These are phyloP conservation scores for Crepidodera aurea DNA, from an alignment of 2,888 invertebrate genomes.

Conservation along the genomic window DNA sequence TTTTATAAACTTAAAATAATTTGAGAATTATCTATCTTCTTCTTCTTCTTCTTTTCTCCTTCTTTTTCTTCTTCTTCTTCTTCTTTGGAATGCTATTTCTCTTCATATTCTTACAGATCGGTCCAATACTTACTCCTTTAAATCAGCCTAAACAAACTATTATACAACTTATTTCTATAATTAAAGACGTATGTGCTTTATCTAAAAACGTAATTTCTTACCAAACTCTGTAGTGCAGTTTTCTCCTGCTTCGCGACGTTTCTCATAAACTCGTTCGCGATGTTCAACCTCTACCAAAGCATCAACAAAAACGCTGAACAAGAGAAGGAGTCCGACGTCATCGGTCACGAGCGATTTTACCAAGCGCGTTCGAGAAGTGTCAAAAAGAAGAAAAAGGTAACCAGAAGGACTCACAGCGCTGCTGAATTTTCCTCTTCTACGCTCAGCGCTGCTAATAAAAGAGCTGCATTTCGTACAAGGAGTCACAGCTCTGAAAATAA, in stretches of 20 bases:
- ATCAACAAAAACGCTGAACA: constrained; percentile 67
- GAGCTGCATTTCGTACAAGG: constrained; percentile 68
- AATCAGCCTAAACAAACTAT: too few relatives aligned
- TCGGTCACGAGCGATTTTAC: constrained; percentile 84
- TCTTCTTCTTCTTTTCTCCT: too few relatives aligned
- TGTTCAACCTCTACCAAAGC: constrained; percentile 81
- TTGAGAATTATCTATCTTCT: too few relatives aligned
- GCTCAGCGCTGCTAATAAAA: constrained; percentile 70
- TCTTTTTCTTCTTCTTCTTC: too few relatives aligned
- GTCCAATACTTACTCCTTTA: too few relatives aligned
- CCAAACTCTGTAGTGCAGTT: background rate
- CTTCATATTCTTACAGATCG: too few relatives aligned
- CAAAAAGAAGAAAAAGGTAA: constrained; percentile 64
- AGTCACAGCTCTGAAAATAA: constrained; percentile 73
- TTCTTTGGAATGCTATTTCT: too few relatives aligned
- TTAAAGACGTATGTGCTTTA: too few relatives aligned
- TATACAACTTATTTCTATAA: too few relatives aligned
- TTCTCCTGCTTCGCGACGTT: background rate
- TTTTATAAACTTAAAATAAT: too few relatives aligned
- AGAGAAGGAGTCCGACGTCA: constrained; percentile 69
- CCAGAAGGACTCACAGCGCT: constrained; percentile 73
- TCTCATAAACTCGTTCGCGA: background rate
- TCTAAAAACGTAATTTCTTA: background rate
- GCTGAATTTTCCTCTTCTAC: constrained; percentile 72
- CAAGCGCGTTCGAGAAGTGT: constrained; percentile 68